Evolutionary conservation across 2,113 vertebrate genomes (phyloP).

Genomic region (Plestiodon gilberti): DNA sequence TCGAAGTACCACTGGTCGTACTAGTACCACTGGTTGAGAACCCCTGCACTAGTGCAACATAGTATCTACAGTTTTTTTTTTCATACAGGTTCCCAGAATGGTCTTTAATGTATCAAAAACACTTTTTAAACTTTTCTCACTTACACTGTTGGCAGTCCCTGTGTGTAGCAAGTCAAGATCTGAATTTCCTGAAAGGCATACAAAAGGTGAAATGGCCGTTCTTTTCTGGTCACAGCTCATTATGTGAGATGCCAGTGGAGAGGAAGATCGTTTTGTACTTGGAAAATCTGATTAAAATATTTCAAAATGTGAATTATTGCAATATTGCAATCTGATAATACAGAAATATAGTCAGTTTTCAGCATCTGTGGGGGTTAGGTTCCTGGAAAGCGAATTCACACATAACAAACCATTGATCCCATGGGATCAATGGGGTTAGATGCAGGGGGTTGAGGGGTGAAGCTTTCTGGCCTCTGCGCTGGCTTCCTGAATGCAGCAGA

Average conservation of each 20-base stretch:
- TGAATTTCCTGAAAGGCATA: constrained; percentile 64
- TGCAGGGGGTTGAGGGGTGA: too few relatives aligned
- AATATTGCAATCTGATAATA: constrained; percentile 1
- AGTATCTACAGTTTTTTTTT: neutral
- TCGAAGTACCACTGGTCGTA: too few relatives aligned
- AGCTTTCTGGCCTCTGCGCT: too few relatives aligned
- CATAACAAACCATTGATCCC: too few relatives aligned
- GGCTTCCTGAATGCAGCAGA: too few relatives aligned
- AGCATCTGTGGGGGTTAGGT: too few relatives aligned
- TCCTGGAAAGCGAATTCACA: too few relatives aligned
- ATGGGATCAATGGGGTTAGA: too few relatives aligned
- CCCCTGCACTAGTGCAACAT: neutral
- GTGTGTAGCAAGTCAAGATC: constrained; percentile 47
- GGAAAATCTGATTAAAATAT: constrained; percentile 51
- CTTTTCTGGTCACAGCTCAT: constrained; percentile 54
- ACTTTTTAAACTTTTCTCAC: neutral
- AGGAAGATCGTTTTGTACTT: constrained; percentile 46
- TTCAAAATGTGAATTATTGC: neutral
- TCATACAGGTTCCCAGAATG: neutral
- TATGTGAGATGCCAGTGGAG: constrained; percentile 51
- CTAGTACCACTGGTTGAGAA: too few relatives aligned
- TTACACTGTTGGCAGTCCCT: constrained; percentile 46
- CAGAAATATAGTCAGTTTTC: too few relatives aligned
- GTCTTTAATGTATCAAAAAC: neutral
- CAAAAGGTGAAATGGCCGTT: constrained; percentile 63